Percentiles rank a stretch among this genome's conserved stretches.
Evolutionary conservation across 1,140 invertebrate species (phyloP).

Genomic region (Euglossa dilemma): DNA sequence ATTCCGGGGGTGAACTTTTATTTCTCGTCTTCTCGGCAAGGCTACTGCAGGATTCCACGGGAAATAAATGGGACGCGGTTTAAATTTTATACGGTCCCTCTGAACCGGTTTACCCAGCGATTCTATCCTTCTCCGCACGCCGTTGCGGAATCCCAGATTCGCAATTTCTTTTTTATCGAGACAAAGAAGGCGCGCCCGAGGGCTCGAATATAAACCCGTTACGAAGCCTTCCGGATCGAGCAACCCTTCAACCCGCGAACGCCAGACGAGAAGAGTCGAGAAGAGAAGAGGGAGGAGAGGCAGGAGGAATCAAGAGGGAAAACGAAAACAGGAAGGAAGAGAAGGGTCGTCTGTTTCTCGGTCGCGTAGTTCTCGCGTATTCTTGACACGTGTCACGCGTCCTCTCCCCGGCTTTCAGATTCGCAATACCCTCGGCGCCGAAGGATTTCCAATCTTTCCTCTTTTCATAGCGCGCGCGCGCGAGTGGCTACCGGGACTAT

Average conservation of each 20-base stretch:
- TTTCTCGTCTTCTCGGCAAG: not conserved
- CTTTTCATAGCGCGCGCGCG: slow-evolving; percentile 38
- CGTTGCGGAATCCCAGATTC: not conserved
- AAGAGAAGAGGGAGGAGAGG: not conserved
- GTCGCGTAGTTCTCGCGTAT: slow-evolving; percentile 34
- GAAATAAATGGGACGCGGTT: not conserved
- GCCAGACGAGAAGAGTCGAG: not conserved
- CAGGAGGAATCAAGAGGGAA: not conserved
- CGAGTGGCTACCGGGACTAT: slow-evolving; percentile 34
- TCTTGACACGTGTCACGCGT: slow-evolving; percentile 53
- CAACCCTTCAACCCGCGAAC: not conserved
- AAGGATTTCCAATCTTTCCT: slow-evolving; percentile 52
- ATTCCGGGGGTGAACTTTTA: not conserved
- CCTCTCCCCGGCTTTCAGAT: slow-evolving; percentile 40
- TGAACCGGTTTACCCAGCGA: too few species aligned
- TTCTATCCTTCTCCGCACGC: too few species aligned
- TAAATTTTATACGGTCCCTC: too few species aligned
- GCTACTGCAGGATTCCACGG: too few species aligned
- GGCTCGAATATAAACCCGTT: not conserved
- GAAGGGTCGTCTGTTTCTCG: slow-evolving; percentile 30
- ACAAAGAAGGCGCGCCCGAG: not conserved
- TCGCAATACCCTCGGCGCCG: slow-evolving; percentile 44
- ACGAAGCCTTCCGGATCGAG: not conserved
- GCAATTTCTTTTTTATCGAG: too few species aligned
- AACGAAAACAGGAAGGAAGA: slow-evolving; percentile 2